A percentile compares a stretch with the other conserved stretches of the same genome.
Evolutionary conservation across 2,888 invertebrate genomes (phyloP).

Genomic region (Mechanitis messenoides): DNA sequence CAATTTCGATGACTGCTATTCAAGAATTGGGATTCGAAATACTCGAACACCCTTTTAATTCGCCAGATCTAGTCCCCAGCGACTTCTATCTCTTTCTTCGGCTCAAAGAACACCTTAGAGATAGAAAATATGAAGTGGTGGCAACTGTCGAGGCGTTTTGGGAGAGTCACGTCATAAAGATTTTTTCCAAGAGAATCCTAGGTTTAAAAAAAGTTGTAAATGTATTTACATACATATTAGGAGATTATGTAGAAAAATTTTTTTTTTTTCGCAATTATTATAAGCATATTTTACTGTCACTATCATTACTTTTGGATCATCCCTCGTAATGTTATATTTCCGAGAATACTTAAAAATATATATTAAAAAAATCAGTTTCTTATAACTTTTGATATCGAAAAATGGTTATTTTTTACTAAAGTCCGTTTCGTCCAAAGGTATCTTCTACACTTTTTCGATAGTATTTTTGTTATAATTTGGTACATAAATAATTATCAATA

Average conservation of each 20-base stretch:
- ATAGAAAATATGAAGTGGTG: conserved; percentile 27
- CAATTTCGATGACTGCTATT: conserved; percentile 28
- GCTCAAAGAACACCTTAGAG: conserved; percentile 27
- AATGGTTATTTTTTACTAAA: too few species aligned
- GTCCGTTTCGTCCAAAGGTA: too few species aligned
- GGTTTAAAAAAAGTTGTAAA: conserved; percentile 20
- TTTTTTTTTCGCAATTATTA: not conserved
- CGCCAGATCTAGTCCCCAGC: conserved; percentile 29
- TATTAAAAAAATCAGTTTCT: too few species aligned
- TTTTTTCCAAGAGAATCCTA: conserved; percentile 15
- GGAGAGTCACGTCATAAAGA: conserved; percentile 14
- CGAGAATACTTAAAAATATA: too few species aligned
- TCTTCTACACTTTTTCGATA: too few species aligned
- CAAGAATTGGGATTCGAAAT: conserved; percentile 27
- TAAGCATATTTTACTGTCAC: not conserved
- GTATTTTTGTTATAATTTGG: too few species aligned
- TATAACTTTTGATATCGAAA: too few species aligned
- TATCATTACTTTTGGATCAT: not conserved
- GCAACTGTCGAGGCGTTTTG: conserved; percentile 22
- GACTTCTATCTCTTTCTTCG: conserved; percentile 30
- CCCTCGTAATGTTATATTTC: too few species aligned
- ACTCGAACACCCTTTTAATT: conserved; percentile 20
- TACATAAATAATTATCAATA: too few species aligned
- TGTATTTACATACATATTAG: conserved; percentile 21
- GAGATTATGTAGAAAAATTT: conserved; percentile 15